Evolutionary conservation across 2,797 vertebrate species (phyloP), one percentile per base, ranked within the genome.

Genomic region (Trachurus trachurus): DNA sequence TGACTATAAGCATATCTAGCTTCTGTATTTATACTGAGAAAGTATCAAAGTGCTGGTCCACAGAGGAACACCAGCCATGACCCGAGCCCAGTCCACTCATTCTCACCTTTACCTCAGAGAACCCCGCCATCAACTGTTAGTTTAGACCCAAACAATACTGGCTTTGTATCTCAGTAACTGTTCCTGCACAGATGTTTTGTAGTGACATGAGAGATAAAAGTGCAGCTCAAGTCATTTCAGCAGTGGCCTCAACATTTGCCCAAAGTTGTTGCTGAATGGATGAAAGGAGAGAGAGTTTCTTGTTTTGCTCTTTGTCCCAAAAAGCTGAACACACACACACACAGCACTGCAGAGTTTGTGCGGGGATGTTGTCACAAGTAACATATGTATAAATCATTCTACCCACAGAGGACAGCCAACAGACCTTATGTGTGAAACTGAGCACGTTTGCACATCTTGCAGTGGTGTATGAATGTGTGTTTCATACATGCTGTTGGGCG

Each of bases 391-490:
- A 52, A 21, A 21, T 8, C 40, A 34, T 49, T 60, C 64, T 34
- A 19, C 22, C 9, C 29, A 17, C 31, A 47, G 63, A 67, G 49
- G 54, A 71, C 47, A 49, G 45, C 45, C 45, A 17, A 49, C 17
- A 19, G 19, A 19, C 45, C 17, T 49, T 49, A 19, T 19, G 45
- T 49, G 17, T 49, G 45, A 49, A 49, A 49, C 9, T 19, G 17
- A 49, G 66, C 54, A 60, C 12, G 47, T 60, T 75, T 65, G 15
- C 40, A 50, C 13, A 7, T 22, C 29, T 21, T 67, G 15, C 2
- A 1, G 17, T 40, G 39, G 11, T 9, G 1, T 64, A 29, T 53
- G 13, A 13, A 9, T 31, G 31, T 26, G n/a, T 53, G 50, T 49
- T 37, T 60, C 1, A 45, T 31, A 42, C n/a, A 17, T 31, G 66